These are phyloP conservation scores for Burhinus oedicnemus DNA, from an alignment of 2,113 vertebrate species.

Conservation along the genomic window DNA sequence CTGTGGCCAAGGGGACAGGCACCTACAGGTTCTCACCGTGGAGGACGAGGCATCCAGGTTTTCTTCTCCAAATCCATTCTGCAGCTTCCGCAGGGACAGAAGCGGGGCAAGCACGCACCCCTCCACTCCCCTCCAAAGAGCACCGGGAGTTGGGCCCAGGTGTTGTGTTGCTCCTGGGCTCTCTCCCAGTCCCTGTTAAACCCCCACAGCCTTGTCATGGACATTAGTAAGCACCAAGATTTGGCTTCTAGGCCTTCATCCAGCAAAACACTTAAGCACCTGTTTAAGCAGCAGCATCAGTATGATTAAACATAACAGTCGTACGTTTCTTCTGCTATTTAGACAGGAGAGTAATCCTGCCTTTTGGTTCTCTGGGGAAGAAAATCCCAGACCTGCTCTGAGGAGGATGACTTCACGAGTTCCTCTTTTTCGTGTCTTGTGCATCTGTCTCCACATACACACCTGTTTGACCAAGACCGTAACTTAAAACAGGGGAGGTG, in stretches of 20 bases:
- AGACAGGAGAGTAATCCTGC: background rate
- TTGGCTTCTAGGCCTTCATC: background rate
- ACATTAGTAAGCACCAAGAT: background rate
- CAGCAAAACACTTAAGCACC: background rate
- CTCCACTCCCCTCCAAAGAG: background rate
- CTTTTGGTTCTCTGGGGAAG: background rate
- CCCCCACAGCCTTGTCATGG: background rate
- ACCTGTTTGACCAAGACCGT: background rate
- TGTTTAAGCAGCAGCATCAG: background rate
- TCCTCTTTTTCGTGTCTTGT: background rate
- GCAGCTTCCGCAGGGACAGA: background rate
- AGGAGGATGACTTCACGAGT: background rate
- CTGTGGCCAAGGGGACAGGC: background rate
- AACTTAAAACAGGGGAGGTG: background rate
- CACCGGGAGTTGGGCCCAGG: accelerated
- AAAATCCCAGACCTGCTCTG: background rate
- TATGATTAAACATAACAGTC: slow-evolving; percentile 32
- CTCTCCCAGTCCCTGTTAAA: background rate
- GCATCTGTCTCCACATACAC: background rate
- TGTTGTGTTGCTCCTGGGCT: background rate
- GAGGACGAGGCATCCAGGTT: background rate
- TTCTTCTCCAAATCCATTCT: background rate
- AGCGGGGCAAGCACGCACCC: accelerated
- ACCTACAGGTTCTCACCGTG: accelerated
- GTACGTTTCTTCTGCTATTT: background rate